Conservation (phyloP, 2,797 vertebrate genomes). For the Scyliorhinus canicula region DNA sequence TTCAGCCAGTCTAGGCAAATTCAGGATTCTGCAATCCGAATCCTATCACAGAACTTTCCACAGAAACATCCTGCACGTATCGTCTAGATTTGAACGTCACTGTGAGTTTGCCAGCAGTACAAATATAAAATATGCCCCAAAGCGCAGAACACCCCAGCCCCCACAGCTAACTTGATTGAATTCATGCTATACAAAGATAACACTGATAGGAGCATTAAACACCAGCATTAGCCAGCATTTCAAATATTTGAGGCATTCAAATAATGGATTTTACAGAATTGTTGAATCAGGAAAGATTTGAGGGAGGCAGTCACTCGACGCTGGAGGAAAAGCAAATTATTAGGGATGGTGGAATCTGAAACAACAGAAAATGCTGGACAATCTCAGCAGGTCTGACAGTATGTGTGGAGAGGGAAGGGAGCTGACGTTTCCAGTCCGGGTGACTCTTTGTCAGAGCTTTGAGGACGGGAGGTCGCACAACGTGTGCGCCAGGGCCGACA, state of each 20-base stretch:
- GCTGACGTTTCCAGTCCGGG: too few relatives aligned
- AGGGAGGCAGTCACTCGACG: neutral
- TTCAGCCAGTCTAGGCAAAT: neutral
- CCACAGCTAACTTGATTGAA: too few relatives aligned
- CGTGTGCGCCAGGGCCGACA: too few relatives aligned
- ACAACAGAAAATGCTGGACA: too few relatives aligned
- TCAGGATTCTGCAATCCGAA: neutral
- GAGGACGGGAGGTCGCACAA: too few relatives aligned
- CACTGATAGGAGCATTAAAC: neutral
- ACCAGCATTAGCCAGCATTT: neutral
- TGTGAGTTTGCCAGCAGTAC: neutral
- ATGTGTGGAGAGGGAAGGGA: too few relatives aligned
- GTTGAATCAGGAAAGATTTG: neutral
- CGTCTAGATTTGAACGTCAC: neutral
- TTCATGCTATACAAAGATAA: neutral
- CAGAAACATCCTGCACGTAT: neutral
- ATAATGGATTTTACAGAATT: too few relatives aligned
- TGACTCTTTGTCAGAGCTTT: too few relatives aligned
- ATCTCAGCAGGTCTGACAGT: too few relatives aligned
- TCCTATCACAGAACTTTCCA: neutral
- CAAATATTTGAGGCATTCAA: neutral
- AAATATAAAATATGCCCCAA: neutral
- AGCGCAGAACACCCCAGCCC: neutral
- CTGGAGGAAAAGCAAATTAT: too few relatives aligned
- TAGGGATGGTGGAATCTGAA: too few relatives aligned